phyloP scores from a whole-genome alignment of 2,113 vertebrate genomes.

The Rhineura floridana region DNA sequence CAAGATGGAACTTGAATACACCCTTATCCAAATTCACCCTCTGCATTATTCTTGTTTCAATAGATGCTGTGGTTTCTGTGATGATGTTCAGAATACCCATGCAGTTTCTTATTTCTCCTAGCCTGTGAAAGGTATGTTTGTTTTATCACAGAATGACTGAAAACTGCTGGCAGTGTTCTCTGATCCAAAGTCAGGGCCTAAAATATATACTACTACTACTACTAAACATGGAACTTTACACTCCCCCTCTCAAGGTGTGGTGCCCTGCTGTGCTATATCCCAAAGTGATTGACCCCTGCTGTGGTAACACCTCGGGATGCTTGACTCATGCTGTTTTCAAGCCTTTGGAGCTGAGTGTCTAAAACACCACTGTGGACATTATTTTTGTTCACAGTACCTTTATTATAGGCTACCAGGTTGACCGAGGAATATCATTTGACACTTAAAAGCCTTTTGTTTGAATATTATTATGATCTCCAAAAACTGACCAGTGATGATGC shows the following conservation, averaged over 20 bases:
- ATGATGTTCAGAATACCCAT: too few relatives aligned
- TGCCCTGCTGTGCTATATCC: neutral
- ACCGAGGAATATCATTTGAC: neutral
- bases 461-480: neutral
- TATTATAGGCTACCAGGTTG: neutral
- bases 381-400: neutral
- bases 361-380: fast-evolving
- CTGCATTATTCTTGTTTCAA: too few relatives aligned
- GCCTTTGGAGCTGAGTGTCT: neutral
- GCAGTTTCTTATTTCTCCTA: too few relatives aligned
- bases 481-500: neutral
- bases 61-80: too few relatives aligned
- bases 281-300: neutral
- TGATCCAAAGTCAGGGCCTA: neutral
- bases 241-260: neutral
- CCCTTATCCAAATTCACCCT: too few relatives aligned
- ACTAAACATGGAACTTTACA: neutral
- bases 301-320: neutral
- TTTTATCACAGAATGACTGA: too few relatives aligned
- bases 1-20: neutral
- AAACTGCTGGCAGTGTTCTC: neutral
- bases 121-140: too few relatives aligned
- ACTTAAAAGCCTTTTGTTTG: neutral
- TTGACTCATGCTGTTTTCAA: neutral
- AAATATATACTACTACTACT: neutral